A percentile compares a stretch with the other conserved stretches of the same genome.
Evolutionary conservation across 2,113 vertebrate genomes (phyloP).

Genomic region (Gobius niger): DNA sequence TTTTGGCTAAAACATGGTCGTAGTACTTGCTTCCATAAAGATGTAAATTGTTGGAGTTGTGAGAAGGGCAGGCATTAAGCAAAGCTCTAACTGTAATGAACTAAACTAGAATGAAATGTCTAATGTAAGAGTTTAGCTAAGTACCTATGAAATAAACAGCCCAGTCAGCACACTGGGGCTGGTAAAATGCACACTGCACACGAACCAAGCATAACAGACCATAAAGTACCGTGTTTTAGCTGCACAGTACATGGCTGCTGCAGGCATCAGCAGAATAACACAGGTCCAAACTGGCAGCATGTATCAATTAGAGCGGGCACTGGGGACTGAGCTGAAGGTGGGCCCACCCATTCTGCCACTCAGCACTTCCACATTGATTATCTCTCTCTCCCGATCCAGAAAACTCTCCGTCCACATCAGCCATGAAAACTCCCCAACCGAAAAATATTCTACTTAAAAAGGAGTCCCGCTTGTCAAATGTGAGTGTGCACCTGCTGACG

Average conservation of each 20-base stretch:
- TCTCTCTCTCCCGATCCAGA: constrained; percentile 56
- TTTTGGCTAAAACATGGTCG: not conserved
- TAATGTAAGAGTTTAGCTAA: constrained; percentile 17
- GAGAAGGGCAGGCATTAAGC: no score
- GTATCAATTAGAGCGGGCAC: constrained; percentile 62
- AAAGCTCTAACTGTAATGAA: no score
- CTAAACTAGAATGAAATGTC: not conserved
- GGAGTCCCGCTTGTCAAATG: constrained; percentile 49
- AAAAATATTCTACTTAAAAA: constrained; percentile 62
- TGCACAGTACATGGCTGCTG: constrained; percentile 30
- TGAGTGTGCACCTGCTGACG: constrained; percentile 59
- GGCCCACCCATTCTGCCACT: constrained; percentile 59
- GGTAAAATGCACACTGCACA: constrained; percentile 13
- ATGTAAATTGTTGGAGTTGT: not conserved
- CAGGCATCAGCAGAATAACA: constrained; percentile 59
- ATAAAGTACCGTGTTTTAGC: constrained; percentile 1
- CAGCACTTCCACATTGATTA: constrained; percentile 68
- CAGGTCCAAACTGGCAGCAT: constrained; percentile 50
- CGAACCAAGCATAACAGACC: constrained; percentile 13
- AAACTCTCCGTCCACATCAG: constrained; percentile 38
- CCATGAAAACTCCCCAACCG: constrained; percentile 59
- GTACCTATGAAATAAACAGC: not conserved
- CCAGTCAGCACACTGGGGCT: not conserved
- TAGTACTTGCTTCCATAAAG: not conserved
- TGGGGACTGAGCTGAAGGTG: constrained; percentile 43